Evolutionary conservation across 2,113 vertebrate genomes (phyloP).

Genomic region (Isichthys henryi): DNA sequence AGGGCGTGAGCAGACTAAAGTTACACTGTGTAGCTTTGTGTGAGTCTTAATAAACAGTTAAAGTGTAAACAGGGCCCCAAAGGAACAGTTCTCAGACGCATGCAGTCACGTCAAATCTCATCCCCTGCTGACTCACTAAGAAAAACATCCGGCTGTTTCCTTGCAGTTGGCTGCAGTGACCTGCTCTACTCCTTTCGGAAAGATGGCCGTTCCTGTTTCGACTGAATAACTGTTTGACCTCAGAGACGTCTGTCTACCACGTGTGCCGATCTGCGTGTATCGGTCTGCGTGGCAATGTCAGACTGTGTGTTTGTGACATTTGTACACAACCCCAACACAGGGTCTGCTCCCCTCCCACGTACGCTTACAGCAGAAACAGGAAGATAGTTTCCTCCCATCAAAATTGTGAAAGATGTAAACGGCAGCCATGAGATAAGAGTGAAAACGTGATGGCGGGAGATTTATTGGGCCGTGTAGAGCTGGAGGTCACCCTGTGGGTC

Average conservation of each 20-base stretch:
- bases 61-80: not conserved
- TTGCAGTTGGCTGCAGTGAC: not conserved
- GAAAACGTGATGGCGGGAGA: not conserved
- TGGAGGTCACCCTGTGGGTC: not conserved
- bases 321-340: not conserved
- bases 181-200: too few species aligned
- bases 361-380: not conserved
- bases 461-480: not conserved
- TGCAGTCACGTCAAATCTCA: not conserved
- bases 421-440: not conserved
- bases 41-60: not conserved
- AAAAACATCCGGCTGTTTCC: not conserved
- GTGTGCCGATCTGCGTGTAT: not conserved
- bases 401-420: not conserved
- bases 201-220: not conserved
- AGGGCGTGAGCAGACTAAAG: not conserved
- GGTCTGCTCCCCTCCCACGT: not conserved
- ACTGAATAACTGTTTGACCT: not conserved
- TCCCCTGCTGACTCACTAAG: not conserved
- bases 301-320: not conserved
- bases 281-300: not conserved
- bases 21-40: not conserved
- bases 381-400: not conserved
- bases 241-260: not conserved
- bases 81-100: not conserved